These are phyloP conservation scores for Bombus superbus DNA, from an alignment of 1,140 invertebrate genomes.

Conservation along the genomic window DNA sequence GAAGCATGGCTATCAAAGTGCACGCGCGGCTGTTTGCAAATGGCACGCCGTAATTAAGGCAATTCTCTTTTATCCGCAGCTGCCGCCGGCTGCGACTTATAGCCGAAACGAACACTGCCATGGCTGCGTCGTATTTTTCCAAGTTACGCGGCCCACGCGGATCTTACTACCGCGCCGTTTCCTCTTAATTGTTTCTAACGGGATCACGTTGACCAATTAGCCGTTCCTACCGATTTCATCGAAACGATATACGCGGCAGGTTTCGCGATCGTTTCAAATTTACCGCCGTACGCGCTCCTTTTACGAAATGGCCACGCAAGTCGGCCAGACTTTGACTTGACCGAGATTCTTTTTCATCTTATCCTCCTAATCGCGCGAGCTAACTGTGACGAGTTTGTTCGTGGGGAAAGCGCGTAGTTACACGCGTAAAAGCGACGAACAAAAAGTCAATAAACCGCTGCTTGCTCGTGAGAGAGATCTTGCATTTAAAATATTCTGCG, in stretches of 20 bases:
- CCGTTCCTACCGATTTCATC: neutral
- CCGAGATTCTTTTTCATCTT: neutral
- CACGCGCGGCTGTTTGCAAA: slow-evolving; percentile 51
- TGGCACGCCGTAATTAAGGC: slow-evolving; percentile 51
- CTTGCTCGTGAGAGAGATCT: neutral
- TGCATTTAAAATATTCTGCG: neutral
- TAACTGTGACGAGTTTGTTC: neutral
- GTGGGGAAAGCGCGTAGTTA: neutral
- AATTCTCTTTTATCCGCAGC: slow-evolving; percentile 49
- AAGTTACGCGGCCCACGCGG: neutral
- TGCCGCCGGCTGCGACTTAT: slow-evolving; percentile 25
- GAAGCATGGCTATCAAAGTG: slow-evolving; percentile 51
- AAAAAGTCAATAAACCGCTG: neutral
- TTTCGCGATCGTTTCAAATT: neutral
- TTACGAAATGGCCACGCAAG: neutral
- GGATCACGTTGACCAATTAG: slow-evolving; percentile 10
- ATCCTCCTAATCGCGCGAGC: neutral
- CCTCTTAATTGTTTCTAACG: slow-evolving; percentile 22
- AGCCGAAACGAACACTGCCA: slow-evolving; percentile 15
- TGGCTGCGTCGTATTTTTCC: slow-evolving; percentile 1
- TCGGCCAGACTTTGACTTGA: neutral
- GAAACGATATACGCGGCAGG: neutral
- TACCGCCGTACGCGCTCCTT: neutral
- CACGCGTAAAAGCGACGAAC: neutral
- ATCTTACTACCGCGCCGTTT: neutral